Evolutionary conservation across 2,113 vertebrate genomes (phyloP).

Genomic region (Grallaria varia): DNA sequence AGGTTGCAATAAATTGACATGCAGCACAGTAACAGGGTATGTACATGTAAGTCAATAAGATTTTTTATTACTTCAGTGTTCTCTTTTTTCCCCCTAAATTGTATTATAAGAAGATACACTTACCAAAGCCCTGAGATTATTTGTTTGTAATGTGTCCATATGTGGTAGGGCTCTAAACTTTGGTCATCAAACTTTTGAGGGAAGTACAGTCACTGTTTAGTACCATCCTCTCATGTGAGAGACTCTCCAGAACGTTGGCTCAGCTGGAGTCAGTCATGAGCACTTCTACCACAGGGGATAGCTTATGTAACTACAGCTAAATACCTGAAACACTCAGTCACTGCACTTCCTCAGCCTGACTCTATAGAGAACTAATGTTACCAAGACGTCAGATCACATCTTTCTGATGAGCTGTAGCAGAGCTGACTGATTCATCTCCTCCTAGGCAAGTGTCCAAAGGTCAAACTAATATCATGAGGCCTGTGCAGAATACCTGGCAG

Average conservation of each 20-base stretch:
- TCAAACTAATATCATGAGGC: background rate
- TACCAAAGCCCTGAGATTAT: background rate
- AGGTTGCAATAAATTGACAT: background rate
- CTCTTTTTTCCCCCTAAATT: background rate
- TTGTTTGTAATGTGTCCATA: background rate
- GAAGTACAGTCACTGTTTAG: background rate
- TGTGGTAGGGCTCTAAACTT: background rate
- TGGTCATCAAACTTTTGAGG: background rate
- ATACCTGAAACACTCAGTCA: background rate
- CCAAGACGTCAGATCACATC: background rate
- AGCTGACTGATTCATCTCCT: background rate
- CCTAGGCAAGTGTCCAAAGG: background rate
- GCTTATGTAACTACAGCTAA: background rate
- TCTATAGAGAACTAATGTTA: background rate
- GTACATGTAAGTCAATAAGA: fast-evolving
- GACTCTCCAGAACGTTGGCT: background rate
- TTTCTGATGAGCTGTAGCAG: background rate
- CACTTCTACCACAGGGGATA: background rate
- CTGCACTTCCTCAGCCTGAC: background rate
- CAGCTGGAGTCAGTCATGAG: background rate
- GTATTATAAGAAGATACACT: background rate
- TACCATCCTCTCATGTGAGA: background rate
- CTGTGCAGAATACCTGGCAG: background rate
- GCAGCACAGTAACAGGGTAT: background rate
- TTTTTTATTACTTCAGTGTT: background rate